Evolutionary conservation across 2,113 vertebrate species (phyloP).

Genomic region (Sinocyclocheilus rhinocerous): DNA sequence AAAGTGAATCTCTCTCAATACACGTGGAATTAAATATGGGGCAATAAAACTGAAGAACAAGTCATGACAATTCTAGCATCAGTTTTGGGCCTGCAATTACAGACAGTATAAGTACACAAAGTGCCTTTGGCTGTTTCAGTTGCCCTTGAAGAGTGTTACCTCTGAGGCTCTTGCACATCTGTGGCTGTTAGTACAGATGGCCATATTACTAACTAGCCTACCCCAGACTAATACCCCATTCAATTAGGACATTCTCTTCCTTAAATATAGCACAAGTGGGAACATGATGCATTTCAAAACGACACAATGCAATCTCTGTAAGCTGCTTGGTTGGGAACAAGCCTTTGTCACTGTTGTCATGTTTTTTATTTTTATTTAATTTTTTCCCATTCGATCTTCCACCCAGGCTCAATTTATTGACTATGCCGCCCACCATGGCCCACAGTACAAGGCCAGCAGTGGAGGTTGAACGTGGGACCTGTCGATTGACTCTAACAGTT

Average conservation of each 20-base stretch:
- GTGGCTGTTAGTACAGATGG: conserved; percentile 8
- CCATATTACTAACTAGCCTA: not conserved
- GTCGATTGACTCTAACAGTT: conserved; percentile 42
- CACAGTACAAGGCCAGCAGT: conserved; percentile 36
- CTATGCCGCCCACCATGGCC: conserved; percentile 33
- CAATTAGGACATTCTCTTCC: not conserved
- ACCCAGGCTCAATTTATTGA: conserved; percentile 31
- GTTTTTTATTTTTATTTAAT: not conserved
- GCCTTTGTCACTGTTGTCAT: conserved; percentile 5
- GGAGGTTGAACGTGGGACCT: conserved; percentile 38
- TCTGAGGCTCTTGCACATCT: conserved; percentile 4
- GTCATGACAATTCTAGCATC: not conserved
- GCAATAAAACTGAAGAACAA: not conserved
- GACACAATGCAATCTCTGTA: not conserved
- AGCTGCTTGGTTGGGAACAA: not conserved
- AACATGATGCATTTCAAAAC: not conserved
- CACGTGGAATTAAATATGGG: not conserved
- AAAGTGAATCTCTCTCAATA: not conserved
- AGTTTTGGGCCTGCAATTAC: not conserved
- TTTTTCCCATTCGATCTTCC: conserved; percentile 16
- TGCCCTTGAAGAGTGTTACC: conserved; percentile 21
- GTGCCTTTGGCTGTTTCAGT: not conserved
- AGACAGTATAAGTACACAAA: conserved; percentile 15
- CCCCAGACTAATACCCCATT: not conserved
- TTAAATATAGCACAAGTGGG: conserved; percentile 14